phyloP scores from a whole-genome alignment of 2,888 invertebrate species.

The Taphrorychus bicolor region DNA sequence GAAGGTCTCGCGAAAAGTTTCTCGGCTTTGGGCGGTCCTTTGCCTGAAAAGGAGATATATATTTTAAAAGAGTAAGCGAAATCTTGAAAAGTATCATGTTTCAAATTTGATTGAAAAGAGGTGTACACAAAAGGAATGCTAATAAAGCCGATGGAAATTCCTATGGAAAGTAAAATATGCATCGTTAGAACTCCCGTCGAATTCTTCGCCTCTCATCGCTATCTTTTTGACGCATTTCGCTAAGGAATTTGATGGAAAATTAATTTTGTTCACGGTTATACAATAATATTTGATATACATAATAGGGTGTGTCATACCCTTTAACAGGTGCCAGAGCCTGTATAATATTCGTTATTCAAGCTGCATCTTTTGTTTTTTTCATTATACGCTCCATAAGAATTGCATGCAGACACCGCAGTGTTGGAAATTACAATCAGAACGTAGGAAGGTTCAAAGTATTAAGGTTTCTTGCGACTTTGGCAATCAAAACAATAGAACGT shows the following conservation, averaged over 20 bases:
- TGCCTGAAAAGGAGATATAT: not conserved
- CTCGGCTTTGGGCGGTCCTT: not conserved
- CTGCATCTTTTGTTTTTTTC: no score
- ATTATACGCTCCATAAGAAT: no score
- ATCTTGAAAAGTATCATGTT: not conserved
- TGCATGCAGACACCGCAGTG: no score
- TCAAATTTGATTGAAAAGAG: not conserved
- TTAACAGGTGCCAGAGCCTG: no score
- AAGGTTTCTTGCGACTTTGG: no score
- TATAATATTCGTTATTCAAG: no score
- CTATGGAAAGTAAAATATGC: not conserved
- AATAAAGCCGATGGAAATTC: conserved; percentile 3
- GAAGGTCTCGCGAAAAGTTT: conserved; percentile 2
- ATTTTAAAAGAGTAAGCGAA: not conserved
- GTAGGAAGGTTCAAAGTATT: no score
- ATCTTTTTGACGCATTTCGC: not conserved
- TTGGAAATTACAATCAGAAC: no score
- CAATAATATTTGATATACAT: no score
- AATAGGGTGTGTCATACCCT: no score
- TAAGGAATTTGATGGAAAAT: not conserved
- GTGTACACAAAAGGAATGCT: not conserved
- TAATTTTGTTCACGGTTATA: not conserved
- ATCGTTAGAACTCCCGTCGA: not conserved
- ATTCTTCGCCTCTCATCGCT: conserved; percentile 4
- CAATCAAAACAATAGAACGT: no score